Evolutionary conservation across 2,888 invertebrate species (phyloP), one percentile per base, ranked within the genome.

Genomic region (Rotaria sp.): DNA sequence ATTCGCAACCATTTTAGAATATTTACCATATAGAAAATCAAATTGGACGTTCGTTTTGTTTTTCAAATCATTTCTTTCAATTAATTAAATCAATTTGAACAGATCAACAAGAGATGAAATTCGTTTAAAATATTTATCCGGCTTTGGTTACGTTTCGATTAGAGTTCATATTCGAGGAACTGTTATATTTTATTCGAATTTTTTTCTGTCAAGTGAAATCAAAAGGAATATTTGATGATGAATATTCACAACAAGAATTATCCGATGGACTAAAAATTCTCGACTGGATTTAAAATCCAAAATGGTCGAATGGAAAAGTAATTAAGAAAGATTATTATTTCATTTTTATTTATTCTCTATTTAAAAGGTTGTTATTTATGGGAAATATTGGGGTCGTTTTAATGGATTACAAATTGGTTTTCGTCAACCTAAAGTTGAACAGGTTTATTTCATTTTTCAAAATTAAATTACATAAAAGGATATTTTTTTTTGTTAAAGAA

Each of bases 21-120:
- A 87, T 80, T 38, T 88, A 38, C 88, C 88, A 26, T 88, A 88
- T 86, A 35, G 88, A 30, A 88, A 88, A 67, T 41, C 85, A n/a
- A 88, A 88, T 59, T 80, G 24, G n/a, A 88, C 88, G n/a, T 55
- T 24, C 2, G 52, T 52, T 52, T 15, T 52, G 24, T 52, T 24
- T 52, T 24, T 52, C 4, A 48, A 48, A 48, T 2, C 3, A 8
- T 57, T n/a, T 1, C 10, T 35, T 67, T 18, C 35, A 11, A 52
- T 21, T 45, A 45, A 45, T 45, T 50, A 50, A 18, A 1, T 50
- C 10, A 3, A 18, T 50, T 3, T 50, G 13, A 26, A 18, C 35
- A 67, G 67, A 35, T 67, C 87, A 11, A 41, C 41, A 24, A 84
- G 88, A 26, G 88, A 88, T 85, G 85, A 88, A 35, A 50, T 57